Evolutionary conservation across 2,888 invertebrate genomes (phyloP), one percentile per base, ranked within the genome.

Genomic region (Xylocampa areola): DNA sequence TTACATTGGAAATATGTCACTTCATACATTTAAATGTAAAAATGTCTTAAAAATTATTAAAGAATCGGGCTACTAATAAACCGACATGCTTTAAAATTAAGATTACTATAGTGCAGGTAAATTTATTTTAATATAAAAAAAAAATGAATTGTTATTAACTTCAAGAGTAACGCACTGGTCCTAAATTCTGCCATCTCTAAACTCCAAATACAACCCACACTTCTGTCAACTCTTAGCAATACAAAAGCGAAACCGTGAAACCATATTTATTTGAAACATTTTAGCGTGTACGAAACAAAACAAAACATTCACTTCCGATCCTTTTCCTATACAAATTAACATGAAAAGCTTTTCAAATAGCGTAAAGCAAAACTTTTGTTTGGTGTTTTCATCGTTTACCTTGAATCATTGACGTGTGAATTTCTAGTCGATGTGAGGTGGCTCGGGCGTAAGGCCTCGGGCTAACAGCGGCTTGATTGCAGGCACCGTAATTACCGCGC

Each of bases 281-380:
- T 50, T 33, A 47, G 54, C 61, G 36, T 29, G 27, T 10, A 61
- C 68, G 41, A 62, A 51, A 66, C 68, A 67, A n/a, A n/a, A n/a
- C n/a, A n/a, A n/a, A n/a, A 62, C 68, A 67, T 67, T 67, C 49
- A 66, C 60, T 66, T 53, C 67, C 54, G 30, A 67, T 66, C 61
- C 60, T 37, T 29, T 67, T 61, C 67, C 54, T 43, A 50, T 50
- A 27, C 66, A 61, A 60, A 66, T 67, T 62, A 67, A 67, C 62
- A 67, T 67, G 66, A 67, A 67, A 67, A 55, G 68, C 68, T 67
- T 66, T 67, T 54, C 61, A 55, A 67, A 67, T 68, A 44, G 66
- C 29, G 62, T 36, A 60, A 67, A 68, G 57, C 52, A 50, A 68
- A 67, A 68, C 62, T 57, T 68, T 68, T 67, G 67, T 67, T 62